Conservation (phyloP, 2,113 vertebrate genomes). For the Neolamprologus modestus region DNA sequence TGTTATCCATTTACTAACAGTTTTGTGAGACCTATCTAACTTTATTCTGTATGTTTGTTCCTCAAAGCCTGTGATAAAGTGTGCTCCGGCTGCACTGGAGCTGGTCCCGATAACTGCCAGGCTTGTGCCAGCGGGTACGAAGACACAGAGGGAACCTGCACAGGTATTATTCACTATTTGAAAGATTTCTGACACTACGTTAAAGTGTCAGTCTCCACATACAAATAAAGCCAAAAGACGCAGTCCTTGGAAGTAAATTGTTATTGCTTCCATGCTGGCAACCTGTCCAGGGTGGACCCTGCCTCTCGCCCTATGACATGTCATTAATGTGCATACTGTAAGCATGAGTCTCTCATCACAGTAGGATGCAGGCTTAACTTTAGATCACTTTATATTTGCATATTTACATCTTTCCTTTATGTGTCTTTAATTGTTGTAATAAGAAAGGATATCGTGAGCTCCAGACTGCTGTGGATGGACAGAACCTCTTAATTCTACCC, state of each 20-base stretch:
- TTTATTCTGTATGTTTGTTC: not conserved
- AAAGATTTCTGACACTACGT: not conserved
- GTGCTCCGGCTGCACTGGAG: slow-evolving; percentile 80
- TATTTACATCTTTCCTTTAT: not conserved
- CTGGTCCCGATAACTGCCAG: slow-evolving; percentile 76
- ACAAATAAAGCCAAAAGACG: not conserved
- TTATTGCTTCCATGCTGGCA: not conserved
- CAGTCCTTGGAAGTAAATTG: not conserved
- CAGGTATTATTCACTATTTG: slow-evolving; percentile 64
- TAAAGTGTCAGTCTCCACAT: not conserved
- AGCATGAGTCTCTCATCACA: not conserved
- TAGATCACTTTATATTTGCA: not conserved
- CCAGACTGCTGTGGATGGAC: not conserved
- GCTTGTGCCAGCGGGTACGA: slow-evolving; percentile 75
- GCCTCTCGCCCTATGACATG: not conserved
- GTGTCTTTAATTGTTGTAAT: not conserved
- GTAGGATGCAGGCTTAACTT: not conserved
- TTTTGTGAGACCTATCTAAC: not conserved
- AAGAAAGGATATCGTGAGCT: not conserved
- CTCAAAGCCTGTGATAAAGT: slow-evolving; percentile 78
- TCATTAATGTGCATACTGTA: not conserved
- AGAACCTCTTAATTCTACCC: not conserved
- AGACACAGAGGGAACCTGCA: slow-evolving; percentile 73
- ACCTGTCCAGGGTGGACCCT: not conserved
- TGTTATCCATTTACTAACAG: rapidly evolving